Evolutionary conservation across 2,797 vertebrate genomes (phyloP).

Genomic region (Bovichtus variegatus): DNA sequence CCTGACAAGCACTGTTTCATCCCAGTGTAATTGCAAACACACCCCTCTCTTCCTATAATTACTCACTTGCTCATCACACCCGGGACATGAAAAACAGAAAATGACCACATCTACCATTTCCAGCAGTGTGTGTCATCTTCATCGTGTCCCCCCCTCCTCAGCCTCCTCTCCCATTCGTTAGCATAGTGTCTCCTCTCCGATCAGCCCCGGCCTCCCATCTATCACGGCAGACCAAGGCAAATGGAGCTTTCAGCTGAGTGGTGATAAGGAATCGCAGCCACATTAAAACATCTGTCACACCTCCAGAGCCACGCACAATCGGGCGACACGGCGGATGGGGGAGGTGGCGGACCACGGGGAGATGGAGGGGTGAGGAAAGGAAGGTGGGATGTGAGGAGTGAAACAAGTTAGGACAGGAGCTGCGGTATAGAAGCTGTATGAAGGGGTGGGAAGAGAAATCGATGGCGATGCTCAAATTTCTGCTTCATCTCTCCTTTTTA

Average conservation of each 20-base stretch:
- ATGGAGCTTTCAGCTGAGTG: constrained; percentile 76
- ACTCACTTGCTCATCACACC: constrained; percentile 73
- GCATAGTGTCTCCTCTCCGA: constrained; percentile 46
- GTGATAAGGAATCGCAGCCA: constrained; percentile 77
- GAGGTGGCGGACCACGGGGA: too few species aligned
- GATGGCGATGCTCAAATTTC: background rate
- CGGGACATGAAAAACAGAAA: constrained; percentile 67
- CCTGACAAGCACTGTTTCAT: constrained; percentile 69
- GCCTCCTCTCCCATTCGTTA: constrained; percentile 60
- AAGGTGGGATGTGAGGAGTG: background rate
- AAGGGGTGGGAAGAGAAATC: background rate
- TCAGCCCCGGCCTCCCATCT: constrained; percentile 59
- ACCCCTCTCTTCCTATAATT: constrained; percentile 55
- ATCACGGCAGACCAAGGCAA: constrained; percentile 68
- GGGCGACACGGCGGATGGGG: background rate
- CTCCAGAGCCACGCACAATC: constrained; percentile 40
- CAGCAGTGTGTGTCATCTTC: constrained; percentile 59
- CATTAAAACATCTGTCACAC: constrained; percentile 81
- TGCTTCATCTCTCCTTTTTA: background rate
- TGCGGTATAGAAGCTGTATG: background rate
- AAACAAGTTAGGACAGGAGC: background rate
- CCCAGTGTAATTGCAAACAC: constrained; percentile 60
- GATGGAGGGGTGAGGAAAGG: constrained; percentile 5
- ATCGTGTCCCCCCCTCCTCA: constrained; percentile 3
- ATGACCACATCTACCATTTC: constrained; percentile 70